phyloP scores from a whole-genome alignment of 2,113 vertebrate species.

The Sus scrofa region DNA sequence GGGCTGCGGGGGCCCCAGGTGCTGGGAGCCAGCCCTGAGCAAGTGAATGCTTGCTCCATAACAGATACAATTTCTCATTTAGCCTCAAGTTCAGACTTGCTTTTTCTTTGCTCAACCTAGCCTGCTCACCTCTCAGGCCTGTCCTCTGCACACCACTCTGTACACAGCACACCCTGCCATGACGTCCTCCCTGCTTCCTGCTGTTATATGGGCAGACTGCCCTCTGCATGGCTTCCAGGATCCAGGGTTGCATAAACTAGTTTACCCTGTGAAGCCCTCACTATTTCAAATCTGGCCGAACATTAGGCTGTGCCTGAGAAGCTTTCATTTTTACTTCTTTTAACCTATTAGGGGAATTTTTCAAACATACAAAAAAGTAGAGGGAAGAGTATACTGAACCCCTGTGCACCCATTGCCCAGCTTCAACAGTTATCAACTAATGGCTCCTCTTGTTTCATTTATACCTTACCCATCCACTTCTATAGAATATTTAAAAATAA shows the following conservation, averaged over 20 bases:
- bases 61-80: not conserved
- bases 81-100: conserved; percentile 46
- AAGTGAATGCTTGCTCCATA: not conserved
- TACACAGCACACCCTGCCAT: too few relatives aligned
- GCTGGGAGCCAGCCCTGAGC: not conserved
- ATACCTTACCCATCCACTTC: not conserved
- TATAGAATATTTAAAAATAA: conserved; percentile 17
- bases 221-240: not conserved
- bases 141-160: not conserved
- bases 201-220: not conserved
- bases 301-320: not conserved
- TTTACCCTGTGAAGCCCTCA: not conserved
- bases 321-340: not conserved
- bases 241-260: too few relatives aligned
- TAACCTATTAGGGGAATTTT: not conserved
- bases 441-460: conserved; percentile 39
- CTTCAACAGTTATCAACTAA: not conserved
- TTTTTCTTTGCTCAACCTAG: not conserved
- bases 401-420: not conserved
- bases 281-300: not conserved
- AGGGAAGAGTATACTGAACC: not conserved
- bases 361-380: not conserved
- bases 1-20: not conserved
- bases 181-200: not conserved
- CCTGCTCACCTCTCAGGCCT: not conserved